phyloP scores from a whole-genome alignment of 2,797 vertebrate species.

The Artibeus jamaicensis region DNA sequence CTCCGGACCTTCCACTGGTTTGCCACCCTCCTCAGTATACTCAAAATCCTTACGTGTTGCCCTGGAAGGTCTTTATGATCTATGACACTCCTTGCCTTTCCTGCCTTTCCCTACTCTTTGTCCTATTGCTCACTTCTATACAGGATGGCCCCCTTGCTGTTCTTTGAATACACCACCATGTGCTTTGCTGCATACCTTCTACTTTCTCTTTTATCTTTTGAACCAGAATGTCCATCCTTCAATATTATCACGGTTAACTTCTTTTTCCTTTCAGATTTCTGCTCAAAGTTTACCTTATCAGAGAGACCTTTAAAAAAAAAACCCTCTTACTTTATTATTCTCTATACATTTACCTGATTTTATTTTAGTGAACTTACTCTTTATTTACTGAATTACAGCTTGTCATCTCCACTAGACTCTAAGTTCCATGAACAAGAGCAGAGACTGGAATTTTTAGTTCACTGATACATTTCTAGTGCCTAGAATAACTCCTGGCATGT shows the following conservation, averaged over 20 bases:
- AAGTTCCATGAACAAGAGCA: neutral
- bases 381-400: neutral
- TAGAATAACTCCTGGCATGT: neutral
- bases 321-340: neutral
- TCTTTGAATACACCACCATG: neutral
- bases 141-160: neutral
- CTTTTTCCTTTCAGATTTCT: neutral
- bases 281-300: neutral
- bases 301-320: neutral
- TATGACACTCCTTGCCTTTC: neutral
- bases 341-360: neutral
- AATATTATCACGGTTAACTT: neutral
- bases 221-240: too few species aligned
- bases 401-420: neutral
- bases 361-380: neutral
- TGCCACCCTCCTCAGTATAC: neutral
- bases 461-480: neutral
- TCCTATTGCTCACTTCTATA: neutral
- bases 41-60: neutral
- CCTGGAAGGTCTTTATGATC: neutral
- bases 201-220: neutral
- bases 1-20: neutral
- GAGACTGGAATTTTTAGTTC: neutral
- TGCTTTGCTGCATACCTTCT: neutral
- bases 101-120: neutral